Conservation (phyloP, 2,888 invertebrate species). For the Hoplodrina blanda region DNA sequence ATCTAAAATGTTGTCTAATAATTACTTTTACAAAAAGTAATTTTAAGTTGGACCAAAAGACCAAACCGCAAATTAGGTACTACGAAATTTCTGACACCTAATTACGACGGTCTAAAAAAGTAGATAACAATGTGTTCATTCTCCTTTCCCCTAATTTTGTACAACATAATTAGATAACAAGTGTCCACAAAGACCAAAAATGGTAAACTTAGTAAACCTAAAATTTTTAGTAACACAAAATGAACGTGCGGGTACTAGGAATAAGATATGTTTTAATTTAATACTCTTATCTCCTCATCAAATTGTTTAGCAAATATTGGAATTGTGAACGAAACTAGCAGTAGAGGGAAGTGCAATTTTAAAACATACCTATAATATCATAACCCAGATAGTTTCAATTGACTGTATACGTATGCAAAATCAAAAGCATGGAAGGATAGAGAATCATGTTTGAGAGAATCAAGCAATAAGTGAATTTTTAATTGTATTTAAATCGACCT, state of each 20-base stretch:
- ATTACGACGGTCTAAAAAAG: not conserved
- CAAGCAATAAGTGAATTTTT: no score
- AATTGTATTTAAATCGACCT: no score
- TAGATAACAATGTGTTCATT: not conserved
- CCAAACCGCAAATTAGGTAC: not conserved
- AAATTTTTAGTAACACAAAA: not conserved
- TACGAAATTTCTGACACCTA: not conserved
- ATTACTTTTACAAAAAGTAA: not conserved
- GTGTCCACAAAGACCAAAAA: not conserved
- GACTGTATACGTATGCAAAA: not conserved
- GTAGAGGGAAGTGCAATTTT: no score
- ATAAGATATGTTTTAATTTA: no score
- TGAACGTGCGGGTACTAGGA: not conserved
- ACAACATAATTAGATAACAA: not conserved
- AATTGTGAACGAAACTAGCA: no score
- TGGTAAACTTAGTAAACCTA: not conserved
- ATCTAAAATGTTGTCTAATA: not conserved
- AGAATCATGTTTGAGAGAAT: no score
- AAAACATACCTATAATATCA: no score
- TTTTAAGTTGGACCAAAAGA: not conserved
- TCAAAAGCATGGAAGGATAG: not conserved
- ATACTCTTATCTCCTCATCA: no score
- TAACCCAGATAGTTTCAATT: not conserved
- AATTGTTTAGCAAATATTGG: no score
- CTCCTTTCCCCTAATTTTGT: not conserved